These are phyloP conservation scores for Aplysia californica DNA, from an alignment of 1,140 invertebrate species.

Conservation along the genomic window DNA sequence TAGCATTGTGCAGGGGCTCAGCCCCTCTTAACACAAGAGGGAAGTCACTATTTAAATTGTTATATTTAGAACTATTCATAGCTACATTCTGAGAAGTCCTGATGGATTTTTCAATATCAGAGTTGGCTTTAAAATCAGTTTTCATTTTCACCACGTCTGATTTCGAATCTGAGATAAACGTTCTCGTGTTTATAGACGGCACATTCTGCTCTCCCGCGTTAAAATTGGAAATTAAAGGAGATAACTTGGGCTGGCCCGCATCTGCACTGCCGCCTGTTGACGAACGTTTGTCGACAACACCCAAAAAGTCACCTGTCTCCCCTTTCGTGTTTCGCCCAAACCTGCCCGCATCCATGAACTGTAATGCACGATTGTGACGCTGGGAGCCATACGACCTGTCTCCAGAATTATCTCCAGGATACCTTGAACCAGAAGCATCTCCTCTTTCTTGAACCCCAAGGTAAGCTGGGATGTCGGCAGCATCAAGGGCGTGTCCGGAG, in stretches of 20 bases:
- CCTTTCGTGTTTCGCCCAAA: not conserved
- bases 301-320: not conserved
- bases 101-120: not conserved
- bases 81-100: no score
- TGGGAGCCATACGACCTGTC: no score
- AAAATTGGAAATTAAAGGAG: not conserved
- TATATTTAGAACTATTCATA: not conserved
- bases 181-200: not conserved
- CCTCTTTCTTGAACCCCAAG: no score
- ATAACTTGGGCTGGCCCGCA: no score
- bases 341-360: not conserved
- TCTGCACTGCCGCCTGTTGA: not conserved
- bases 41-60: not conserved
- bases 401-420: no score
- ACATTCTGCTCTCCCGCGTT: not conserved
- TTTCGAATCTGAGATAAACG: not conserved
- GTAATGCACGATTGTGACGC: not conserved
- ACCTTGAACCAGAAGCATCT: no score
- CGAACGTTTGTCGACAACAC: not conserved
- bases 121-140: not conserved
- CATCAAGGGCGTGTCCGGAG: no score
- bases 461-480: no score
- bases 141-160: not conserved
- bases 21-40: not conserved
- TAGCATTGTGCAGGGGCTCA: not conserved